Percentiles rank a stretch among this genome's conserved stretches.
Conservation (phyloP, 2,797 vertebrate genomes). For the Pteronotus mesoamericanus region DNA sequence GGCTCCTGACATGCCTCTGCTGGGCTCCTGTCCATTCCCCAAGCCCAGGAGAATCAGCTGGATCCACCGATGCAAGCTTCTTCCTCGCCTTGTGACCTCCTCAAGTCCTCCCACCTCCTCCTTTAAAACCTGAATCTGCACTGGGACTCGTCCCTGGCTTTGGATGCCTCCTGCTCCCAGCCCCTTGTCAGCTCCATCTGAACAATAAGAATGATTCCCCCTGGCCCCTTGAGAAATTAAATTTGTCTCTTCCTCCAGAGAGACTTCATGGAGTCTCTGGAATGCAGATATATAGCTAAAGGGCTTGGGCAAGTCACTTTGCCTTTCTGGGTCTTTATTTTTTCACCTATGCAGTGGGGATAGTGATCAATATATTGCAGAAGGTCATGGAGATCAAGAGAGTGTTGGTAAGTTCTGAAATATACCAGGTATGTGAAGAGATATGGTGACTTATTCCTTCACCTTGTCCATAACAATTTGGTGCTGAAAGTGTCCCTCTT, state of each 20-base stretch:
- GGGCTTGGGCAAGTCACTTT: neutral
- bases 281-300: neutral
- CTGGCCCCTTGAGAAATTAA: neutral
- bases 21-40: slow-evolving; percentile 67
- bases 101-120: neutral
- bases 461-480: neutral
- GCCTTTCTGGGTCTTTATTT: slow-evolving; percentile 29
- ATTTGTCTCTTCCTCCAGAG: neutral
- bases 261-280: neutral
- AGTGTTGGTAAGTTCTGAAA: neutral
- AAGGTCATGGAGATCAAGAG: neutral
- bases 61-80: neutral
- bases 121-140: neutral
- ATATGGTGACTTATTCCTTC: neutral
- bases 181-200: neutral
- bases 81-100: slow-evolving; percentile 23
- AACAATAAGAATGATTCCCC: neutral
- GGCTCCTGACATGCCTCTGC: slow-evolving; percentile 66
- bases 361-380: neutral
- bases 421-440: neutral
- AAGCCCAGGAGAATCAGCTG: slow-evolving; percentile 66
- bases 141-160: neutral
- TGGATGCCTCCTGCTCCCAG: neutral
- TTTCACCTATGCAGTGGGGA: neutral
- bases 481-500: neutral